A percentile compares a stretch with the other conserved stretches of the same genome.
Evolutionary conservation across 1,140 invertebrate genomes (phyloP).

Genomic region (Nomia melanderi): DNA sequence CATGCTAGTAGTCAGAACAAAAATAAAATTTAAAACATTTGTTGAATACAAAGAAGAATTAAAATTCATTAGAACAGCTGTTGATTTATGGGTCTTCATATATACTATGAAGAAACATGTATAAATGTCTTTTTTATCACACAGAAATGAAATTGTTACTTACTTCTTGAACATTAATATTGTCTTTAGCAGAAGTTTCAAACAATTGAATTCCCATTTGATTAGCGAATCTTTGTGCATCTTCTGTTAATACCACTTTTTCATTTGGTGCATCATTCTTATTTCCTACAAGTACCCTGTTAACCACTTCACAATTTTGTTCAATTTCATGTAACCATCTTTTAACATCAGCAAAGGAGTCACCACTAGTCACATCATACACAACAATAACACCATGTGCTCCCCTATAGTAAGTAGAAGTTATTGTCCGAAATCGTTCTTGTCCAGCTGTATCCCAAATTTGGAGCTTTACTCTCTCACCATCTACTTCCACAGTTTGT

Average conservation of each 20-base stretch:
- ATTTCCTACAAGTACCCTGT: slow-evolving; percentile 99
- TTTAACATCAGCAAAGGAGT: slow-evolving; percentile 99
- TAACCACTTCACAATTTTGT: slow-evolving; percentile 99
- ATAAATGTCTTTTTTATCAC: background rate
- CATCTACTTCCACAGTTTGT: slow-evolving; percentile 96
- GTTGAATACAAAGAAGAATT: background rate
- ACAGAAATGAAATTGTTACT: slow-evolving; percentile 68
- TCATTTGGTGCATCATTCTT: slow-evolving; percentile 98
- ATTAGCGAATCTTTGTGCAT: slow-evolving; percentile 97
- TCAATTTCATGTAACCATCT: slow-evolving; percentile 99
- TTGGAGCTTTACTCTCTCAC: slow-evolving; percentile 97
- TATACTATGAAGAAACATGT: background rate
- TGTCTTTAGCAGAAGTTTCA: slow-evolving; percentile 99
- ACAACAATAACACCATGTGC: slow-evolving; percentile 99
- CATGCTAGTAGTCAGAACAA: background rate
- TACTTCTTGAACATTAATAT: slow-evolving; percentile 99
- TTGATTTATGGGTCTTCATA: background rate
- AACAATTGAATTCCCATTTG: slow-evolving; percentile 98
- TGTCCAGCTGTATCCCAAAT: slow-evolving; percentile 99
- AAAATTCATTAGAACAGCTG: background rate
- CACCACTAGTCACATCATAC: slow-evolving; percentile 99
- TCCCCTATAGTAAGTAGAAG: slow-evolving; percentile 97
- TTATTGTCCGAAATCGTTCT: slow-evolving; percentile 97
- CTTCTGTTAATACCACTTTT: slow-evolving; percentile 98
- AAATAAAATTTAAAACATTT: background rate